Conservation (phyloP, 2,113 vertebrate species). For the Spermophilus dauricus region DNA sequence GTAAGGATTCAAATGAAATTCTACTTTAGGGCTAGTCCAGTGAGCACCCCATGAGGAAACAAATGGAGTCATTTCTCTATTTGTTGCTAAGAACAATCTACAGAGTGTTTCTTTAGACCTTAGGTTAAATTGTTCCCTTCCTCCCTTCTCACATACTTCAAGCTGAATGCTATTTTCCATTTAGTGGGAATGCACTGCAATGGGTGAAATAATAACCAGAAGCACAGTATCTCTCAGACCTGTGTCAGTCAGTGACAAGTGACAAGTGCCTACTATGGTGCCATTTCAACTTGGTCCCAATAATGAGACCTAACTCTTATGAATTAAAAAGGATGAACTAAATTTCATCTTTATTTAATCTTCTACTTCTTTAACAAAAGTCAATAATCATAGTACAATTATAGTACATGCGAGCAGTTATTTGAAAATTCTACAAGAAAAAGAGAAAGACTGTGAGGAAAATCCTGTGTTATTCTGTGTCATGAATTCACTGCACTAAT, state of each 20-base stretch:
- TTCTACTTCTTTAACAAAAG: constrained; percentile 1
- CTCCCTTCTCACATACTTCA: neutral
- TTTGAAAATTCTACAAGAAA: neutral
- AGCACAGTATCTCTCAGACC: neutral
- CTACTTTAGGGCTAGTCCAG: neutral
- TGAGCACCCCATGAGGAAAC: neutral
- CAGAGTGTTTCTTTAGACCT: neutral
- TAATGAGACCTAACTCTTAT: neutral
- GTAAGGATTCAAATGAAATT: neutral
- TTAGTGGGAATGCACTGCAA: neutral
- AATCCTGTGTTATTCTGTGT: neutral
- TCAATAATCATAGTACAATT: constrained; percentile 2
- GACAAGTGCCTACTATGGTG: neutral
- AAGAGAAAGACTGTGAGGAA: neutral
- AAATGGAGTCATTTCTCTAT: neutral
- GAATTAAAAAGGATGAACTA: constrained; percentile 30
- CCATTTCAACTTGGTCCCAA: neutral
- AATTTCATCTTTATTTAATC: constrained; percentile 2
- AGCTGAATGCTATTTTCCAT: neutral
- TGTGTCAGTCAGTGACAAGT: neutral
- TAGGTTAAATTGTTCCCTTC: neutral
- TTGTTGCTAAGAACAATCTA: neutral
- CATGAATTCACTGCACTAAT: neutral
- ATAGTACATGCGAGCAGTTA: neutral
- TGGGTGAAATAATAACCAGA: constrained; percentile 37